Base-by-base conservation (phyloP, 1,140 invertebrate genomes). In the Psilanteris sp. region DNA sequence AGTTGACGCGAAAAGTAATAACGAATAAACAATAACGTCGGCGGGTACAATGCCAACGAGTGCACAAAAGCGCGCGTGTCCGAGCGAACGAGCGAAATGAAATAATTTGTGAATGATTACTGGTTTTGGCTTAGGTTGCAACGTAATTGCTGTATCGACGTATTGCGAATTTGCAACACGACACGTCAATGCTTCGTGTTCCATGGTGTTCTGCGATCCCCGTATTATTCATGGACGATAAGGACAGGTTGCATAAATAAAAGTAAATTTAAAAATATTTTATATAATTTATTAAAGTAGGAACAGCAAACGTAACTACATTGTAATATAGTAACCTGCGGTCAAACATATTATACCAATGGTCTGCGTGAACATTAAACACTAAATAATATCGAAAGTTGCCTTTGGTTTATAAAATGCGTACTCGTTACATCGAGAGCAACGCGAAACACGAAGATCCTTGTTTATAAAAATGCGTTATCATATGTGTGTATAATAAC, bases 241-340 rank as follows among this genome's bases (percentile, higher is more conserved):
- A 64, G 67, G 67, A 41, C 5, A 71, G 67, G 67, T 61, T 36
- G 3, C 5, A 61, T 27, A 61, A 71, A 71, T 71, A 32, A 71
- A 46, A 24, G 55, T 57, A 71, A 71, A 46, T 54, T 61, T 54
- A 54, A 59, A 62, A 71, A 61, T 61, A 71, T 61, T 71, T 61
- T 59, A 71, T 71, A 71, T 46, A 71, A 71, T 71, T 71, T 71
- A 71, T 71, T 71, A 71, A 71, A 71, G 67, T 71, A 71, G 55
- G 67, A 71, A 71, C 67, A 61, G 67, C 44, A 61, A 71, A 4
- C 54, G 15, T 27, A 54, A 71, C 67, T 71, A 61, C 55, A 71
- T 54, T n/a, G n/a, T n/a, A n/a, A n/a, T 24, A 43, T 70, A 59
- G 13, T 46, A 59, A 5, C 36, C 52, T 5, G 26, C 11, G 18